Percentiles rank a stretch among this genome's conserved stretches.
Evolutionary conservation across 35 echinoderm and acorn worm species (phyloP).

Genomic region (Lytechinus variegatus): DNA sequence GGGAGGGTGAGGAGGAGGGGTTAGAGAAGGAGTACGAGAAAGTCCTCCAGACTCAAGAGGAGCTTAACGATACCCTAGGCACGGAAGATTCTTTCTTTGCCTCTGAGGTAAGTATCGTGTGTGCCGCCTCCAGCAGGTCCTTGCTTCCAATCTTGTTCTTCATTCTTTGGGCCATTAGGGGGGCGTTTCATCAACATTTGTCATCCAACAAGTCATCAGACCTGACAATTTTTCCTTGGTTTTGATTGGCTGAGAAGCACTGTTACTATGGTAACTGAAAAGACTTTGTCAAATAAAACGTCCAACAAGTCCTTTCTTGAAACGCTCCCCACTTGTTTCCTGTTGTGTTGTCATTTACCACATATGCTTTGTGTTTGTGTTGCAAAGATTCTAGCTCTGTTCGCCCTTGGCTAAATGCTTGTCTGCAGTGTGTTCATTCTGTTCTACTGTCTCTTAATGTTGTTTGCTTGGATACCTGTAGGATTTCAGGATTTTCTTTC

Average conservation of each 20-base stretch:
- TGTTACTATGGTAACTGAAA: no score
- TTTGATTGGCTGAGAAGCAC: no score
- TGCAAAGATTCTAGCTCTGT: not conserved
- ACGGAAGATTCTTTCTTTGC: conserved; percentile 52
- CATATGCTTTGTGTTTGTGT: not conserved
- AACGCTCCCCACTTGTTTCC: not conserved
- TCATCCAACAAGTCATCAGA: no score
- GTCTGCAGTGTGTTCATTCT: not conserved
- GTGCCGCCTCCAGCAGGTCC: not conserved
- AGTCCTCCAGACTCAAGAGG: not conserved
- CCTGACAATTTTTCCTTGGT: no score
- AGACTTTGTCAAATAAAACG: no score
- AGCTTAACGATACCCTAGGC: conserved; percentile 33
- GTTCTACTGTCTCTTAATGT: not conserved
- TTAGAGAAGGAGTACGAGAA: not conserved
- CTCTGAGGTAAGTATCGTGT: conserved; percentile 3
- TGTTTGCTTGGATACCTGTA: not conserved
- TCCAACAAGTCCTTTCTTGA: no score
- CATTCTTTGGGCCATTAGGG: not conserved
- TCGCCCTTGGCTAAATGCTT: not conserved
- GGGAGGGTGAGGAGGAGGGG: not conserved
- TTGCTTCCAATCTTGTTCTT: no score
- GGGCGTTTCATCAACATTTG: not conserved
- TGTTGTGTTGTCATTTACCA: not conserved
- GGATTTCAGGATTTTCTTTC: not conserved